Base-by-base conservation (phyloP, 2,888 invertebrate genomes). In the Seira sanloemensis region DNA sequence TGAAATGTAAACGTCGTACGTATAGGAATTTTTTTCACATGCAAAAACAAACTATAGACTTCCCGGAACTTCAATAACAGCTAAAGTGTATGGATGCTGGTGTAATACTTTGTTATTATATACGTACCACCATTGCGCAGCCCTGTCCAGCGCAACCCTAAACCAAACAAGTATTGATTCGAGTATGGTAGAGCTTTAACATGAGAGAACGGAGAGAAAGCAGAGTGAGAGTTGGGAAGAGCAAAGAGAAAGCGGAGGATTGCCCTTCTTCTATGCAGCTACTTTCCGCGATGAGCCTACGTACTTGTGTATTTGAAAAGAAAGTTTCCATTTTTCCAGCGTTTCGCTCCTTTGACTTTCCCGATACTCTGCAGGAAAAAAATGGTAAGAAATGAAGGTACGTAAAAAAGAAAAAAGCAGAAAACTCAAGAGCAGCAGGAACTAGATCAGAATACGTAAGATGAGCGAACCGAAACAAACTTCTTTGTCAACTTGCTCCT, bases 101-200 rank as follows among this genome's bases (percentile, higher is more conserved):
- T 16, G 58, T 58, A 58, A 16, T 58, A 24, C 25, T 23, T 50
- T 76, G 16, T 19, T 69, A 75, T 58, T 78, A 73, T n/a, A n/a
- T 68, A 78, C 72, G 67, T 73, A 73, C 58, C 72, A 73, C 77
- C 81, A 87, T 80, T 87, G 87, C 86, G 87, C 86, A 86, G 86
- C 66, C 84, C 83, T 71, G 67, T 74, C 77, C 81, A 77, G 86
- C 86, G 86, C 86, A 84, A 85, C 78, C 76, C 84, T 78, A 87
- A 58, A 81, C 80, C 86, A 86, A 86, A 84, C 86, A 78, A 87
- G 86, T 87, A 87, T 87, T 87, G 87, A 87, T 87, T 87, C 84
- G 80, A 75, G 77, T 72, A 76, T 76, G 79, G 21, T 50, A 18
- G 76, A 76, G 58, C 23, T 68, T 77, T 19, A 18, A n/a, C 16